Conservation (phyloP, 1,140 invertebrate species). For the Triops cancriformis region DNA sequence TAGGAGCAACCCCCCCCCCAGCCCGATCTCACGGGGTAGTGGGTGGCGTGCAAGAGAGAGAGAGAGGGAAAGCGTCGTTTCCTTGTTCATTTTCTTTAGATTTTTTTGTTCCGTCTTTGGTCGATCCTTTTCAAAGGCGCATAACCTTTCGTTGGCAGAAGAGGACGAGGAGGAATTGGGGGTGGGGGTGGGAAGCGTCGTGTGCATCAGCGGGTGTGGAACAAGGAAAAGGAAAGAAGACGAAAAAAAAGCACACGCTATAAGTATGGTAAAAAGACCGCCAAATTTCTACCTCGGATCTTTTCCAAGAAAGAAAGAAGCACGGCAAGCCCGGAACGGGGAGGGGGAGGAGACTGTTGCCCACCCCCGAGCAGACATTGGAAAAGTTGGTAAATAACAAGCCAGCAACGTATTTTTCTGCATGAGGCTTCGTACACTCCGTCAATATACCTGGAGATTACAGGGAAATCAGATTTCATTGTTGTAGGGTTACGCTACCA, state of each 20-base stretch:
- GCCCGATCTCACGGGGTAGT: neutral
- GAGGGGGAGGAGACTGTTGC: neutral
- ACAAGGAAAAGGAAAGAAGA: neutral
- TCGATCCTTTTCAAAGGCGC: neutral
- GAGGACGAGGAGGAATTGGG: neutral
- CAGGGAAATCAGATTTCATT: neutral
- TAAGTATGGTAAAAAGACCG: slow-evolving; percentile 7
- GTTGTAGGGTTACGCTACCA: too few relatives aligned
- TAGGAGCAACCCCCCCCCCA: neutral
- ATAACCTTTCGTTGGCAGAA: slow-evolving; percentile 5
- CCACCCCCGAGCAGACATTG: neutral
- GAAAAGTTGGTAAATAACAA: neutral
- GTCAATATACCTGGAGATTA: neutral
- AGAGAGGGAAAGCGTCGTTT: neutral
- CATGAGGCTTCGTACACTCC: neutral
- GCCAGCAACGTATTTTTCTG: neutral
- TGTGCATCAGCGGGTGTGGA: neutral
- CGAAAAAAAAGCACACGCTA: neutral
- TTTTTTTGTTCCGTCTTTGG: neutral
- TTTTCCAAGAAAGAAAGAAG: neutral
- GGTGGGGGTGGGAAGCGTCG: neutral
- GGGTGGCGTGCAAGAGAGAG: neutral
- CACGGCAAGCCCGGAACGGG: neutral
- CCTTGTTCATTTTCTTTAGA: neutral
- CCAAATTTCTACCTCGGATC: neutral